Percentiles rank a stretch among this genome's conserved stretches.
Evolutionary conservation across 2,113 vertebrate species (phyloP).

Genomic region (Prionailurus viverrinus): DNA sequence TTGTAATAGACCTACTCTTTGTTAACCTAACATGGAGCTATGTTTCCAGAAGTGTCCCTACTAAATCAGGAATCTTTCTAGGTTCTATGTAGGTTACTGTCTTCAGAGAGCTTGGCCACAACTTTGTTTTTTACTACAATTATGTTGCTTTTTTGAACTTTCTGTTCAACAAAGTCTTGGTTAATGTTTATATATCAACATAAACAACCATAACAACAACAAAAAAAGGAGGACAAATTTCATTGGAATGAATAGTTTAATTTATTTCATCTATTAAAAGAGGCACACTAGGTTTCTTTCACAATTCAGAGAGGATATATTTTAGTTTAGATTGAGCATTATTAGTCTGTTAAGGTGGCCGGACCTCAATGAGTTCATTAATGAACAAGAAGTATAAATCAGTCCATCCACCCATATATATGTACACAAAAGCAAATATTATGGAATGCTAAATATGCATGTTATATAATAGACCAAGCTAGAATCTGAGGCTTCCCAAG

Average conservation of each 20-base stretch:
- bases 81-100: background rate
- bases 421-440: background rate
- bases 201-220: background rate
- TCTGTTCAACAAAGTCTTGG: background rate
- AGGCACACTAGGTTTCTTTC: background rate
- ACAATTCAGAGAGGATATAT: background rate
- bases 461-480: background rate
- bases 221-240: background rate
- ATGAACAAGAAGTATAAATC: background rate
- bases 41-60: background rate
- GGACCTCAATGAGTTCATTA: background rate
- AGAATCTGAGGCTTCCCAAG: background rate
- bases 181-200: background rate
- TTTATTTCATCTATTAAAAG: background rate
- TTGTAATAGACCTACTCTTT: background rate
- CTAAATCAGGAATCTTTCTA: fast-evolving
- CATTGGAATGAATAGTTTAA: background rate
- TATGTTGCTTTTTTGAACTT: background rate
- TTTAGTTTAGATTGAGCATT: background rate
- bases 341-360: background rate
- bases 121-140: background rate
- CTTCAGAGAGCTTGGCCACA: background rate
- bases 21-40: fast-evolving
- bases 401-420: background rate
- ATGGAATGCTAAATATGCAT: background rate